Conservation (phyloP, 2,797 vertebrate species). For the Thaleichthys pacificus region DNA sequence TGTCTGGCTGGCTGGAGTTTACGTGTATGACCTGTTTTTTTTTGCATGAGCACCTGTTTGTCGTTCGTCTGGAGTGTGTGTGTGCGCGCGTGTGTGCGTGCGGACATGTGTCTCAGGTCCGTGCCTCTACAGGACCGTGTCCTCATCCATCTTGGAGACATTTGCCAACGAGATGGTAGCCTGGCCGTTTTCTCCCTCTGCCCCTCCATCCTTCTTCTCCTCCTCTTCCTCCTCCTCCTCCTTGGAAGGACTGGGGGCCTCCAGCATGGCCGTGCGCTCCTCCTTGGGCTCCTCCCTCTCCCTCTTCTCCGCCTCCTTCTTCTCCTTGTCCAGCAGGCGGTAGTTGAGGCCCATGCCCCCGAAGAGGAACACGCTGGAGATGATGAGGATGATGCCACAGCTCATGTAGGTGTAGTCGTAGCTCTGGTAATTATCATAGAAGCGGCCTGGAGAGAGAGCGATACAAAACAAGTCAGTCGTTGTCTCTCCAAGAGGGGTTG, state of each 20-base stretch:
- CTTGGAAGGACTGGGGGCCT: conserved; percentile 39
- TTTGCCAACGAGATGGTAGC: conserved; percentile 39
- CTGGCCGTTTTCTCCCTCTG: conserved; percentile 41
- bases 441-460: conserved; percentile 67
- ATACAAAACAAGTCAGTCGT: not conserved
- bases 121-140: conserved; percentile 53
- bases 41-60: not conserved
- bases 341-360: conserved; percentile 95
- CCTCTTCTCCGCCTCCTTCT: conserved; percentile 68
- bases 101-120: not conserved
- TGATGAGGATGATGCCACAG: conserved; percentile 83
- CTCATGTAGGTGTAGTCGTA: conserved; percentile 92
- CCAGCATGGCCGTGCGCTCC: conserved; percentile 70
- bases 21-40: not conserved
- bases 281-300: conserved; percentile 73
- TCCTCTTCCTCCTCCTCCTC: conserved; percentile 45
- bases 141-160: conserved; percentile 66
- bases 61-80: not conserved
- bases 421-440: conserved; percentile 82
- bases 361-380: conserved; percentile 85
- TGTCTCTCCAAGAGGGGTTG: not conserved
- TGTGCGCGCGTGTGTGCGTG: not conserved
- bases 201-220: conserved; percentile 39
- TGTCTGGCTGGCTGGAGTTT: not conserved
- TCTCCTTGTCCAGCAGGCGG: conserved; percentile 79